Evolutionary conservation across 2,113 vertebrate species (phyloP).

Genomic region (Gobiocypris rarus): DNA sequence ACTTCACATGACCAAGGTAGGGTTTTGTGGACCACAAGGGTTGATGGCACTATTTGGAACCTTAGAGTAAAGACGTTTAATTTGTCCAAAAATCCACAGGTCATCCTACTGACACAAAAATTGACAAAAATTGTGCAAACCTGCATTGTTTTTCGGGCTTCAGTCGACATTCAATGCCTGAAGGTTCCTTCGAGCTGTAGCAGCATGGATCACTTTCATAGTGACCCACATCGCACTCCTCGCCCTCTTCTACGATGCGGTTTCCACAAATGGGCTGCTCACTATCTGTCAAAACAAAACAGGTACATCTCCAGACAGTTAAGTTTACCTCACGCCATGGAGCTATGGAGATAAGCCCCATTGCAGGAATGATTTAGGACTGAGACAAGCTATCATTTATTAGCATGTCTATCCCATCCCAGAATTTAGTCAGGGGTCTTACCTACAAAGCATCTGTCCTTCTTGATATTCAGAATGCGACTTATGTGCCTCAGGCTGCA

Average conservation of each 20-base stretch:
- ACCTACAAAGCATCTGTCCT: conserved; percentile 82
- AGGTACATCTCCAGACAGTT: conserved; percentile 20
- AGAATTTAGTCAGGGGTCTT: conserved; percentile 52
- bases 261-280: conserved; percentile 84
- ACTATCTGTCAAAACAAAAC: conserved; percentile 68
- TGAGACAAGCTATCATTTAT: not conserved
- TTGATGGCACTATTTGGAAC: not conserved
- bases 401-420: not conserved
- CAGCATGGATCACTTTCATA: conserved; percentile 76
- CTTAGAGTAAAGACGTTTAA: not conserved
- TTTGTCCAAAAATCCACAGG: not conserved
- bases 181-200: conserved; percentile 69
- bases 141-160: conserved; percentile 79
- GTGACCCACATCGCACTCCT: conserved; percentile 81
- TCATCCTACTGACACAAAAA: not conserved
- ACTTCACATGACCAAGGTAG: not conserved
- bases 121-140: conserved; percentile 60
- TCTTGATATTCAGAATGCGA: conserved; percentile 72
- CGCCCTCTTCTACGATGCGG: conserved; percentile 78
- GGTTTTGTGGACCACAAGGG: not conserved
- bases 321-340: not conserved
- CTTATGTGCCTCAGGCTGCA: conserved; percentile 78
- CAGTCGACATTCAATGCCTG: conserved; percentile 71
- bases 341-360: not conserved
- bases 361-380: not conserved